Conservation (phyloP, 2,797 vertebrate genomes). For the Sebastes diploproa region DNA sequence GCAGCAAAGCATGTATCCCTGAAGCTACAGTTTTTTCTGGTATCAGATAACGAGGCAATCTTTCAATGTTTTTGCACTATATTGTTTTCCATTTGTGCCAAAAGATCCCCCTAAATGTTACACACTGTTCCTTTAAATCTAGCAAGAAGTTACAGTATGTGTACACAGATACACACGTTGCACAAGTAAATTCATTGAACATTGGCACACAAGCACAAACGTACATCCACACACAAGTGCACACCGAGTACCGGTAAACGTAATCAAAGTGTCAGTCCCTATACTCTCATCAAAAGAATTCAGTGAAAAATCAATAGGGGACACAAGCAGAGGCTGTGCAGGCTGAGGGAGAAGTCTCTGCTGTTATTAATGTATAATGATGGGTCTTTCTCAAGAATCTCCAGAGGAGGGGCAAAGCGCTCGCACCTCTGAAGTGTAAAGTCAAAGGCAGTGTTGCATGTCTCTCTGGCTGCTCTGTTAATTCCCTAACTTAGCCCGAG, state of each 20-base stretch:
- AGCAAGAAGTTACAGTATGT: neutral
- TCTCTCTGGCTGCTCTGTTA: constrained; percentile 46
- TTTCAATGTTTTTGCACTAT: too few species aligned
- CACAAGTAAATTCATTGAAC: neutral
- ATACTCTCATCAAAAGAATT: constrained; percentile 65
- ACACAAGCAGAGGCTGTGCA: constrained; percentile 62
- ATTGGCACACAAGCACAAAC: neutral
- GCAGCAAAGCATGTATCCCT: too few species aligned
- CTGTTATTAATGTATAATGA: constrained; percentile 70
- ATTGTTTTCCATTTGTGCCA: too few species aligned
- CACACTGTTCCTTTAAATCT: neutral
- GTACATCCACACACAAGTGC: neutral
- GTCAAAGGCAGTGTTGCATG: constrained; percentile 62
- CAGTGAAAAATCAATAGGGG: constrained; percentile 68
- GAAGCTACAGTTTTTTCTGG: too few species aligned
- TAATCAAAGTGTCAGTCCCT: constrained; percentile 67
- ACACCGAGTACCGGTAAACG: constrained; percentile 22
- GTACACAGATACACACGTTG: neutral
- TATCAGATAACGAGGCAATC: too few species aligned
- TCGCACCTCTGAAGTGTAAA: constrained; percentile 69
- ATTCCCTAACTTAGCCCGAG: constrained; percentile 60
- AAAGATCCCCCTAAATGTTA: too few species aligned
- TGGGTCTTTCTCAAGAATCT: constrained; percentile 56
- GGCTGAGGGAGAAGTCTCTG: constrained; percentile 42
- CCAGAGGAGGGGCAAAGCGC: constrained; percentile 47